phyloP scores from a whole-genome alignment of 2,113 vertebrate species.

The Ctenomys sociabilis region DNA sequence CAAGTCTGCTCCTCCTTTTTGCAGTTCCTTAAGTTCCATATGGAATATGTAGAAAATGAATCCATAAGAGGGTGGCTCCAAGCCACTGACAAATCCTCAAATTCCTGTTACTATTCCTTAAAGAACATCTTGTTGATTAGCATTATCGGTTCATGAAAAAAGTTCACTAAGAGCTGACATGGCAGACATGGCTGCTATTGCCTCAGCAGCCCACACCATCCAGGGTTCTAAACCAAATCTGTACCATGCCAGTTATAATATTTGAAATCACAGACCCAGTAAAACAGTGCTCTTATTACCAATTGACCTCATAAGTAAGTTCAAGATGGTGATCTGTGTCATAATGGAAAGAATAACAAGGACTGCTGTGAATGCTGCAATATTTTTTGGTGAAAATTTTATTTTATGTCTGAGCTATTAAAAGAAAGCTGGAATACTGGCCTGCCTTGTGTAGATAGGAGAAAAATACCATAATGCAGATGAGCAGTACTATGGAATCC shows the following conservation, averaged over 20 bases:
- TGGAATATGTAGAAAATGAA: slow-evolving; percentile 95
- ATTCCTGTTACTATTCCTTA: slow-evolving; percentile 94
- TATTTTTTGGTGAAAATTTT: slow-evolving; percentile 92
- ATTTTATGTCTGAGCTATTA: slow-evolving; percentile 94
- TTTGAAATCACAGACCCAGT: slow-evolving; percentile 92
- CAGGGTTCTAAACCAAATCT: slow-evolving; percentile 93
- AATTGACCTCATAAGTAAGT: slow-evolving; percentile 93
- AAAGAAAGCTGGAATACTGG: slow-evolving; percentile 94
- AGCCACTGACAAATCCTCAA: slow-evolving; percentile 90
- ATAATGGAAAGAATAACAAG: slow-evolving; percentile 93
- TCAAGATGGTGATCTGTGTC: slow-evolving; percentile 92
- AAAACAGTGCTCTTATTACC: slow-evolving; percentile 94
- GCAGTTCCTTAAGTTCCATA: slow-evolving; percentile 90
- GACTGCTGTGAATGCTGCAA: slow-evolving; percentile 92
- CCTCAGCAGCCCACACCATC: slow-evolving; percentile 94
- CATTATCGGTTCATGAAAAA: slow-evolving; percentile 91
- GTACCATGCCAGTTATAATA: slow-evolving; percentile 92
- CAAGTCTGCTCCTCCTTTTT: slow-evolving; percentile 85
- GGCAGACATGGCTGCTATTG: slow-evolving; percentile 92
- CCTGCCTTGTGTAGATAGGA: slow-evolving; percentile 93
- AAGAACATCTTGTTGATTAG: slow-evolving; percentile 92
- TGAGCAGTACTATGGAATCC: slow-evolving; percentile 92
- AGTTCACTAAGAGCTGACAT: slow-evolving; percentile 91
- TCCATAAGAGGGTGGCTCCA: slow-evolving; percentile 92
- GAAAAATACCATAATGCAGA: slow-evolving; percentile 94